Percentiles rank a stretch among this genome's conserved stretches.
Conservation (phyloP, 2,797 vertebrate species). For the Intellagama lesueurii region DNA sequence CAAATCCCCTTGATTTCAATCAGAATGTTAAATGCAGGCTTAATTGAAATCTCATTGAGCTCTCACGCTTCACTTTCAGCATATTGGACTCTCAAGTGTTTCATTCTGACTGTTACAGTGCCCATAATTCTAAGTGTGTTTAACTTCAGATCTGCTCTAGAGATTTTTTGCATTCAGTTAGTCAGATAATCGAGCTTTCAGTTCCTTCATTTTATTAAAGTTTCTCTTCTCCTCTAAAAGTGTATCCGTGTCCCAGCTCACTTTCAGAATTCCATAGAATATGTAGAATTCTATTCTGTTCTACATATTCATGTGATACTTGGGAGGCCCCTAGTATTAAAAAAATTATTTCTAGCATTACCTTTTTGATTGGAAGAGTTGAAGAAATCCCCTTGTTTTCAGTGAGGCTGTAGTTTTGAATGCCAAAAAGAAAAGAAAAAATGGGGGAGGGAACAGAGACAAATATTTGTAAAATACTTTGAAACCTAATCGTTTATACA, state of each 20-base stretch:
- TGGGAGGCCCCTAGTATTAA: slow-evolving; percentile 61
- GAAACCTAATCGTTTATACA: slow-evolving; percentile 86
- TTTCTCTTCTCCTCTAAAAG: slow-evolving; percentile 32
- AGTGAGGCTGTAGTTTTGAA: slow-evolving; percentile 72
- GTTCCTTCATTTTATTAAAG: neutral
- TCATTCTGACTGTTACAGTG: neutral
- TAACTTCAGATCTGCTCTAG: neutral
- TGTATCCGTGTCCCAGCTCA: slow-evolving; percentile 21
- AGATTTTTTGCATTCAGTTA: slow-evolving; percentile 10
- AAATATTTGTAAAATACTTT: slow-evolving; percentile 78
- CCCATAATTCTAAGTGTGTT: neutral
- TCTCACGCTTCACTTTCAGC: neutral
- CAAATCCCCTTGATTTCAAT: neutral
- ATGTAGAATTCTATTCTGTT: neutral
- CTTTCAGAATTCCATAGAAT: slow-evolving; percentile 58
- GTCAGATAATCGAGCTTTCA: neutral
- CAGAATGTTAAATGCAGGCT: neutral
- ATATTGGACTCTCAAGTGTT: neutral
- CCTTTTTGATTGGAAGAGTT: slow-evolving; percentile 60
- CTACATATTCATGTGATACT: slow-evolving; percentile 58
- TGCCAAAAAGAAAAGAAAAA: slow-evolving; percentile 76
- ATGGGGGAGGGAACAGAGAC: slow-evolving; percentile 22
- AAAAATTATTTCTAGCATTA: slow-evolving; percentile 40
- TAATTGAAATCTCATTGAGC: neutral
- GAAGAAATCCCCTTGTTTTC: slow-evolving; percentile 68